Base-by-base conservation (phyloP, 2,888 invertebrate genomes). In the Leptopilina myrica region DNA sequence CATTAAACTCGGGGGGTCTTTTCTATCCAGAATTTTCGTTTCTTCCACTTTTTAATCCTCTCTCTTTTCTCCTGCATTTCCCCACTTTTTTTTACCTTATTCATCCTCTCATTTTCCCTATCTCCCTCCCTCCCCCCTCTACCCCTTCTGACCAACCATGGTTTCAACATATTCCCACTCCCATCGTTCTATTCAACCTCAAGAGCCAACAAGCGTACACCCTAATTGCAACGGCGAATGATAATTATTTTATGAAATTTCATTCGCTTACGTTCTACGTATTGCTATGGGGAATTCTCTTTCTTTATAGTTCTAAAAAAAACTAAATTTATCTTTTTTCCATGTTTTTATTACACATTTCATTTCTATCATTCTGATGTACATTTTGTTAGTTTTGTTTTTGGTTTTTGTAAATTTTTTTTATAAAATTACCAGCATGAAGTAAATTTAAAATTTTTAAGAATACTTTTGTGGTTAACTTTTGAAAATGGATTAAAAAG, bases 241-340 rank as follows among this genome's bases (percentile, higher is more conserved):
- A 81, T 83, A 84, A 85, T 85, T 84, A 82, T 83, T 85, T 81
- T 81, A 84, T 83, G 82, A 79, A 84, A 84, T 84, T 84, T 84
- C 79, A 81, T 76, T 49, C 80, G 81, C 81, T 79, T 79, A 81
- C 69, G 67, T 80, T 56, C 78, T 78, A 14, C 67, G 46, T 67
- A 67, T 20, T 15, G 43, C 67, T 67, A 49, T n/a, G 26, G 15
- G 67, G 20, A 67, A 67, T 67, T 46, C 6, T 15, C 11, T 20
- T 46, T 5, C 46, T 46, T 7, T 46, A 6, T 46, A 8, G 1
- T 7, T 46, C 7, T 6, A 46, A 33, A 33, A 33, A 33, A 33
- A 3, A 33, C 33, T 33, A 2, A 33, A 33, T 33, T 2, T 4
- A 33, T 33, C 33, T 3, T 33, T 33, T 5, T 33, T 33, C 33